A percentile compares a stretch with the other conserved stretches of the same genome.
phyloP scores from a whole-genome alignment of 2,797 vertebrate genomes.

The Molothrus aeneus region DNA sequence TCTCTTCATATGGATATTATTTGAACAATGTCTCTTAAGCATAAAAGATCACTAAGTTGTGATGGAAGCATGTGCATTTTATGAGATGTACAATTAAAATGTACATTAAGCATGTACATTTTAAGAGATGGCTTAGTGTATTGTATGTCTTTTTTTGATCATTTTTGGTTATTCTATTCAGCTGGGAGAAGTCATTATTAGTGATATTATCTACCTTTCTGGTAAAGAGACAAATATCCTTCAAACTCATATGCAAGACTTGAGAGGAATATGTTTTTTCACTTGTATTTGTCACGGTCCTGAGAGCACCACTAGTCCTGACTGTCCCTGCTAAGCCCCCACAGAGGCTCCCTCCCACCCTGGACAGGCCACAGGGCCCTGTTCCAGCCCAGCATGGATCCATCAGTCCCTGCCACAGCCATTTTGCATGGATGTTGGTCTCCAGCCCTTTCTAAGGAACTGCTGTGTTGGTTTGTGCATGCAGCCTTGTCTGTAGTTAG shows the following conservation, averaged over 20 bases:
- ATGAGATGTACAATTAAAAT: not conserved
- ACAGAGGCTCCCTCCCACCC: rapidly evolving
- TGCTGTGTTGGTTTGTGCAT: not conserved
- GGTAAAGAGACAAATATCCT: not conserved
- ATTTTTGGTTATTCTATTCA: not conserved
- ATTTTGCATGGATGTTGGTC: not conserved
- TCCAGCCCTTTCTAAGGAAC: not conserved
- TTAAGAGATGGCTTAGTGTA: not conserved
- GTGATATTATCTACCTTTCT: not conserved
- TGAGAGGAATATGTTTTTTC: not conserved
- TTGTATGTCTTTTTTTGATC: not conserved
- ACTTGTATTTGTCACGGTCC: not conserved
- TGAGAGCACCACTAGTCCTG: not conserved
- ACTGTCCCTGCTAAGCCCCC: not conserved
- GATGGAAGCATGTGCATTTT: not conserved
- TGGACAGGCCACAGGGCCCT: not conserved
- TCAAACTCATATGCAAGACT: not conserved
- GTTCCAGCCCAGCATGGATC: not conserved
- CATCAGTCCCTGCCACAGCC: rapidly evolving
- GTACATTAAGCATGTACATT: not conserved
- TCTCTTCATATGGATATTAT: not conserved
- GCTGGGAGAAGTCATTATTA: not conserved
- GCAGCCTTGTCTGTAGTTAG: not conserved
- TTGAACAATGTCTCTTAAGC: not conserved
- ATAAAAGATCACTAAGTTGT: not conserved